Evolutionary conservation across 2,888 invertebrate genomes (phyloP).

Genomic region (Glyphotaelius pellucidus): DNA sequence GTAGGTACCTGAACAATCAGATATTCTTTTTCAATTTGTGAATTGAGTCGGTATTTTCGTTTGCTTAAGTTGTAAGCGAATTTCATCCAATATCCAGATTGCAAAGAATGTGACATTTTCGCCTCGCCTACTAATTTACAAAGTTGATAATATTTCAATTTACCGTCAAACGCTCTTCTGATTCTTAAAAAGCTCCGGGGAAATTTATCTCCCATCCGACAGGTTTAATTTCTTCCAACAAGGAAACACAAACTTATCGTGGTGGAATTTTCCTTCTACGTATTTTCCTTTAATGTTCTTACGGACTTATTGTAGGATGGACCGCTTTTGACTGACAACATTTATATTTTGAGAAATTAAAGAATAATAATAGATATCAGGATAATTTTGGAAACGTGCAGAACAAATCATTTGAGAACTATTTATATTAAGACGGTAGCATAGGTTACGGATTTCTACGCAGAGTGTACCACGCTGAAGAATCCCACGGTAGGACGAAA

Average conservation of each 20-base stretch:
- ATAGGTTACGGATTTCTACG: too few relatives aligned
- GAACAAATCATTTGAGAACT: too few relatives aligned
- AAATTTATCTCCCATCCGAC: conserved; percentile 32
- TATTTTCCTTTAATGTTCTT: background rate
- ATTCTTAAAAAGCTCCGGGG: conserved; percentile 27
- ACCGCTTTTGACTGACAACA: background rate
- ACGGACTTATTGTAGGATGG: background rate
- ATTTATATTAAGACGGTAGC: too few relatives aligned
- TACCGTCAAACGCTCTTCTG: conserved; percentile 19
- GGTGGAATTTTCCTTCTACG: background rate
- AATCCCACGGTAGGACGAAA: too few relatives aligned
- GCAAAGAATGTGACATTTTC: background rate
- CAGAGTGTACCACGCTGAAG: too few relatives aligned
- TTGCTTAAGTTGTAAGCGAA: background rate
- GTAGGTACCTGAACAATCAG: too few relatives aligned
- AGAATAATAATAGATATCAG: too few relatives aligned
- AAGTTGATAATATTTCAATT: conserved; percentile 16
- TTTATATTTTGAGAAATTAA: too few relatives aligned
- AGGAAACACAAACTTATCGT: background rate
- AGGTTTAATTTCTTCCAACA: conserved; percentile 32
- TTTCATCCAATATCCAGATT: background rate
- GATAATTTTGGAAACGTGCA: too few relatives aligned
- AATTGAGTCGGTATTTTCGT: background rate
- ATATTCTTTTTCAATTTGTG: background rate
- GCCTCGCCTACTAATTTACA: background rate